Percentiles rank a stretch among this genome's conserved stretches.
These are phyloP conservation scores for Acanthaster planci DNA, from an alignment of 35 echinoderm and acorn worm genomes.

Conservation along the genomic window DNA sequence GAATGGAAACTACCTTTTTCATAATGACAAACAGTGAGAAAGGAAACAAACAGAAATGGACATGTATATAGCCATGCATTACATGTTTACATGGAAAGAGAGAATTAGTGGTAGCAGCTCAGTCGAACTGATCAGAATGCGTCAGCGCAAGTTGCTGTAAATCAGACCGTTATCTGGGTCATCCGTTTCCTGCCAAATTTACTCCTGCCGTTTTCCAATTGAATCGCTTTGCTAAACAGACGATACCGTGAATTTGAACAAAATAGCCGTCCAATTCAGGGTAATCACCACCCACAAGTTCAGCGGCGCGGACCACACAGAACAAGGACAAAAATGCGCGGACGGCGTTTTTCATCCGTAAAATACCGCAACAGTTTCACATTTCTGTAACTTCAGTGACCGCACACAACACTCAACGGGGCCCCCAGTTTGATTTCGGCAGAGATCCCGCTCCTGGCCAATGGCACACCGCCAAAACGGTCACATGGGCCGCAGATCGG, in stretches of 20 bases:
- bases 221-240: slow-evolving; percentile 1
- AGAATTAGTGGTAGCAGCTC: no score
- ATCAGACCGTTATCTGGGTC: neutral
- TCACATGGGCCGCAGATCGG: neutral
- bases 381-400: neutral
- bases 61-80: no score
- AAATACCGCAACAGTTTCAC: slow-evolving; percentile 22
- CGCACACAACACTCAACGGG: neutral
- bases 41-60: no score
- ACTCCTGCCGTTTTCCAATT: slow-evolving; percentile 15
- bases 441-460: neutral
- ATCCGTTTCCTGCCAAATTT: slow-evolving; percentile 2
- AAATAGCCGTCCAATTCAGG: neutral
- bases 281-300: neutral
- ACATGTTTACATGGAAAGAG: no score
- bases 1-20: no score
- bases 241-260: neutral
- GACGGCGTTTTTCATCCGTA: slow-evolving; percentile 15
- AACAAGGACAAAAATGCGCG: neutral
- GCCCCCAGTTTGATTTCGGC: neutral
- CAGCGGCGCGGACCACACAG: slow-evolving; percentile 12
- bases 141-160: neutral
- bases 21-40: no score
- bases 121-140: no score
- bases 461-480: neutral